phyloP scores from a whole-genome alignment of 2,113 vertebrate species.

The Epinephelus lanceolatus region DNA sequence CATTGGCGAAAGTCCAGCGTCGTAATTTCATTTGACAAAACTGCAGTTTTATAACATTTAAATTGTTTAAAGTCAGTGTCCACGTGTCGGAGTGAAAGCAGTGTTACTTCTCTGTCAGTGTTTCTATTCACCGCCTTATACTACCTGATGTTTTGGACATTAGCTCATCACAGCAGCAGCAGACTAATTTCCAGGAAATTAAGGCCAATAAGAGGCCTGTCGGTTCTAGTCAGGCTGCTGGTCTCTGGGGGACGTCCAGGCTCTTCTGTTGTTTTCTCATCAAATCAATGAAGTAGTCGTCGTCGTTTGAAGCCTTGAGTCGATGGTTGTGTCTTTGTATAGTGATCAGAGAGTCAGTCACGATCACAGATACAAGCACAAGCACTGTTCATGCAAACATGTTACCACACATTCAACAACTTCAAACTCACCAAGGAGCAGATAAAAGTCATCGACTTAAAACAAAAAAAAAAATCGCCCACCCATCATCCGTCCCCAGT shows the following conservation, averaged over 20 bases:
- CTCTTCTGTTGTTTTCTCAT: constrained; percentile 28
- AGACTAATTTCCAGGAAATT: constrained; percentile 37
- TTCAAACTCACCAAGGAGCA: constrained; percentile 10
- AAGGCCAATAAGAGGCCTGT: constrained; percentile 26
- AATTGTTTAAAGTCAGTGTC: not conserved
- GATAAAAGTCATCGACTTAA: constrained; percentile 1
- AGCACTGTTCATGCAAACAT: not conserved
- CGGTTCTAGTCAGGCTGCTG: constrained; percentile 24
- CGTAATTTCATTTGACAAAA: not conserved
- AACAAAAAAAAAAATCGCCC: constrained; percentile 8
- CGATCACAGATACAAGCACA: not conserved
- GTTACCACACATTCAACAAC: not conserved
- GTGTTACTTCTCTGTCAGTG: not conserved
- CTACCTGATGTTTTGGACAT: constrained; percentile 3
- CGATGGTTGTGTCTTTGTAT: not conserved
- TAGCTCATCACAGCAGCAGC: constrained; percentile 5
- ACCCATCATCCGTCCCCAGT: constrained; percentile 21
- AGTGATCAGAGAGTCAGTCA: not conserved
- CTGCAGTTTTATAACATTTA: not conserved
- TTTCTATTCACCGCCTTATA: not conserved
- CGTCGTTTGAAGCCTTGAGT: constrained; percentile 8
- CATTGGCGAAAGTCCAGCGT: not conserved
- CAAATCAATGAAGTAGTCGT: constrained; percentile 26
- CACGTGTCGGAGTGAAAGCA: not conserved
- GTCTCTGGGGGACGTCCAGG: constrained; percentile 23